Percentiles rank a stretch among this genome's conserved stretches.
These are phyloP conservation scores for Drosophila pegasa DNA, from an alignment of 2,888 invertebrate species.

Conservation along the genomic window DNA sequence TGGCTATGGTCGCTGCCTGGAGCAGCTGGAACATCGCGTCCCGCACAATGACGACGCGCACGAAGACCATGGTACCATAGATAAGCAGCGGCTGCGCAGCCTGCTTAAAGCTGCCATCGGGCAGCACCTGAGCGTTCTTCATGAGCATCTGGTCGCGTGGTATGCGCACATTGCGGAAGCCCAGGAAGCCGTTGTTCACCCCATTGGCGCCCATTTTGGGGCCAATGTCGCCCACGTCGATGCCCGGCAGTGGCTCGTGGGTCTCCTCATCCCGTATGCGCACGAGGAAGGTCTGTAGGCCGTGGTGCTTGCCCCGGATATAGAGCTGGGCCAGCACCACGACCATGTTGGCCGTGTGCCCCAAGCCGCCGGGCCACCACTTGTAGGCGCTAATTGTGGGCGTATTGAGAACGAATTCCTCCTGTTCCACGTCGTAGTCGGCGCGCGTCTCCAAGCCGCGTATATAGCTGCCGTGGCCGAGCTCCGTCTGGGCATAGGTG, in stretches of 20 bases:
- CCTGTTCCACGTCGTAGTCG: conserved; percentile 91
- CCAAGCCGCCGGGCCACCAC: conserved; percentile 99
- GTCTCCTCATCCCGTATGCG: conserved; percentile 95
- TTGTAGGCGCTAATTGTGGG: conserved; percentile 95
- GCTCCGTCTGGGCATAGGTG: conserved; percentile 98
- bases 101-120: conserved; percentile 94
- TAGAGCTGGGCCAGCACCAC: conserved; percentile 96
- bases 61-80: conserved; percentile 95
- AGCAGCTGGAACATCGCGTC: conserved; percentile 91
- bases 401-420: conserved; percentile 94
- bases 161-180: conserved; percentile 93
- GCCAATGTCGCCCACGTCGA: conserved; percentile 97
- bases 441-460: conserved; percentile 95
- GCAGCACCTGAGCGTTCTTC: conserved; percentile 96
- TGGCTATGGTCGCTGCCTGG: conserved; percentile 95
- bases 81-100: conserved; percentile 92
- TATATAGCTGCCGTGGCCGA: conserved; percentile 97
- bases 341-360: conserved; percentile 95
- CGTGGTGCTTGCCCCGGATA: conserved; percentile 91
- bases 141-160: conserved; percentile 95
- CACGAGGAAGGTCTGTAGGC: conserved; percentile 96
- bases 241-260: conserved; percentile 93
- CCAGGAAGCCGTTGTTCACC: conserved; percentile 96
- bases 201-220: conserved; percentile 95
- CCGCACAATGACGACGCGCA: conserved; percentile 92